Evolutionary conservation across 2,888 invertebrate species (phyloP), one percentile per base, ranked within the genome.

Genomic region (Heteromurus nitidus): DNA sequence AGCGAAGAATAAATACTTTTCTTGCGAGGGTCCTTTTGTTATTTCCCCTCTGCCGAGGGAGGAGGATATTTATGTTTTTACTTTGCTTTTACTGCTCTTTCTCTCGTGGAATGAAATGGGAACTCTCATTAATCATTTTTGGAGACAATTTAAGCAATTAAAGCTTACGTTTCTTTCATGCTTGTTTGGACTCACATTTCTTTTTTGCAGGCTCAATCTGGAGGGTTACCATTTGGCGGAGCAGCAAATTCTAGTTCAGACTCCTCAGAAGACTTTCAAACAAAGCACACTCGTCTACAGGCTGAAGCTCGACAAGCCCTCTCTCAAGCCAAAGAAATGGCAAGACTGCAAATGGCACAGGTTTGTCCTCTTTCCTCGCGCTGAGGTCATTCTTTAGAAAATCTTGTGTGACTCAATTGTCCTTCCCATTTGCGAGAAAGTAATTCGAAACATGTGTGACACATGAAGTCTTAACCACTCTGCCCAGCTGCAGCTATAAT

Each of bases 261-360:
- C 75, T 80, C 80, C 72, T 76, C 73, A 77, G 93, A 93, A 53
- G 95, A 95, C 89, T 95, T 95, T 89, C 94, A 94, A 89, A 93
- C 94, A 22, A 92, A 94, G 81, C 95, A 95, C 90, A 94, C 95
- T 9, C 92, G 95, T 86, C 91, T 96, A 75, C 95, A 96, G 89
- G 94, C 95, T 60, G 96, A 96, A 89, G 96, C 96, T 3, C 91
- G 95, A 88, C 93, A 95, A 91, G 96, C 96, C 3, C 90, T 96
- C 82, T 94, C 95, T 0, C 95, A 96, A 90, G 96, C 96, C 26
- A 96, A 96, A 89, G 95, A 96, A 89, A 94, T 96, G 93, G 96
- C 96, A 36, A 93, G 95, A 87, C 93, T 96, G 92, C 95, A 96
- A 90, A 95, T 85, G 79, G 72, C 82, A 72, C 84, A 84, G 81